A percentile compares a stretch with the other conserved stretches of the same genome.
Conservation (phyloP, 2,113 vertebrate species). For the Epinephelus cyanopodus region DNA sequence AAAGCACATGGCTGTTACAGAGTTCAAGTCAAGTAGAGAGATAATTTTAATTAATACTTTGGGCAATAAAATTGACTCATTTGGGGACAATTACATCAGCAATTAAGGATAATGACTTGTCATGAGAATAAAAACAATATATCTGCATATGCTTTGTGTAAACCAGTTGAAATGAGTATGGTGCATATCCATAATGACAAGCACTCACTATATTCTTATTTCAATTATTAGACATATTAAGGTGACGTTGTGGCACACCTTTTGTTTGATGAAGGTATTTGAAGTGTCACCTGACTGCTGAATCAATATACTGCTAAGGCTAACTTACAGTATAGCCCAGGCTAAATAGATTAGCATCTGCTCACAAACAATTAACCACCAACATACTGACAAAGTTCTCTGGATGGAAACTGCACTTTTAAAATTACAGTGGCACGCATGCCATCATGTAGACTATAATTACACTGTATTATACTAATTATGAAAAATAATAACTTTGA, state of each 20-base stretch:
- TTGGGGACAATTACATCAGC: too few species aligned
- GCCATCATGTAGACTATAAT: background rate
- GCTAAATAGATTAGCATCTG: background rate
- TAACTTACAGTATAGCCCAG: too few species aligned
- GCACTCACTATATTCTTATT: background rate
- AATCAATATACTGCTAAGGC: background rate
- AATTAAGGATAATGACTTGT: too few species aligned
- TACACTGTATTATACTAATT: background rate
- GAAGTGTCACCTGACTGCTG: background rate
- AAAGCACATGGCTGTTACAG: too few species aligned
- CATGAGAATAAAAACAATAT: too few species aligned
- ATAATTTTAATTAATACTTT: too few species aligned
- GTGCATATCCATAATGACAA: background rate
- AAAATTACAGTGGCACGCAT: background rate
- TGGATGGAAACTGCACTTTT: background rate
- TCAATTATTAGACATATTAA: background rate
- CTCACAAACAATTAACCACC: background rate
- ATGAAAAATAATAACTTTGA: too few species aligned
- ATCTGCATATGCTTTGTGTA: too few species aligned
- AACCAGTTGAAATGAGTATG: too few species aligned
- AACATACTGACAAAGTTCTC: background rate
- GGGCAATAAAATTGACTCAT: too few species aligned
- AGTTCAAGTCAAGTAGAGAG: too few species aligned
- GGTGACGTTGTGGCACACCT: too few species aligned
- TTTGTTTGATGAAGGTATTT: background rate